Base-by-base conservation (phyloP, 2,888 invertebrate genomes). In the Caenorhabditis sulstoni region DNA sequence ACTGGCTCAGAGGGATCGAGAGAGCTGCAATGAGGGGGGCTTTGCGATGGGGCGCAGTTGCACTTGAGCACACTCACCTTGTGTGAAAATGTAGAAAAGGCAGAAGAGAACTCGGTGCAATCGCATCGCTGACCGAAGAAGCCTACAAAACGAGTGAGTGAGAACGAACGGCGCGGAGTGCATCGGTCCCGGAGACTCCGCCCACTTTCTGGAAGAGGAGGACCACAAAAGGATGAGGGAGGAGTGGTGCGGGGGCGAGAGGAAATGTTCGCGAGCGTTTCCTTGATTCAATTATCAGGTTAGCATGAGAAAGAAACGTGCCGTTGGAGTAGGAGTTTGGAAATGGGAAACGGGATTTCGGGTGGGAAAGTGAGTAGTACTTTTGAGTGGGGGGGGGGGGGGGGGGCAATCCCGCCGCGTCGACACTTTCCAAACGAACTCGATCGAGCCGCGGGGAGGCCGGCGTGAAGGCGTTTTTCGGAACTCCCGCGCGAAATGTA, bases 261-360 rank as follows among this genome's bases (percentile, higher is more conserved):
- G 12, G 8, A 53, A 59, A 61, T 61, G 59, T 61, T 61, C 59
- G 35, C n/a, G 16, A 22, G 11, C 37, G 37, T 12, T n/a, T 18
- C 37, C 49, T 49, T 62, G 62, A 62, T 50, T 62, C n/a, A n/a
- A 62, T 62, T 50, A 62, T 62, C 62, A 62, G 62, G 62, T 62
- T 62, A 9, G 61, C 59, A 59, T 16, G 50, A 29, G 18, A 41
- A 57, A 22, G 29, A 29, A 29, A 29, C 29, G 29, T 5, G 29
- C 16, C 14, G 18, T 20, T 3, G 47, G 59, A 59, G 29, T 35
- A 39, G 57, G 20, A n/a, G n/a, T n/a, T n/a, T n/a, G n/a, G n/a
- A n/a, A n/a, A n/a, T n/a, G n/a, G n/a, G n/a, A n/a, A n/a, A n/a
- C n/a, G n/a, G n/a, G n/a, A n/a, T n/a, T n/a, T n/a, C n/a, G n/a